Percentiles rank a stretch among this genome's conserved stretches.
These are phyloP conservation scores for Cromileptes altivelis DNA, from an alignment of 2,113 vertebrate species.

Conservation along the genomic window DNA sequence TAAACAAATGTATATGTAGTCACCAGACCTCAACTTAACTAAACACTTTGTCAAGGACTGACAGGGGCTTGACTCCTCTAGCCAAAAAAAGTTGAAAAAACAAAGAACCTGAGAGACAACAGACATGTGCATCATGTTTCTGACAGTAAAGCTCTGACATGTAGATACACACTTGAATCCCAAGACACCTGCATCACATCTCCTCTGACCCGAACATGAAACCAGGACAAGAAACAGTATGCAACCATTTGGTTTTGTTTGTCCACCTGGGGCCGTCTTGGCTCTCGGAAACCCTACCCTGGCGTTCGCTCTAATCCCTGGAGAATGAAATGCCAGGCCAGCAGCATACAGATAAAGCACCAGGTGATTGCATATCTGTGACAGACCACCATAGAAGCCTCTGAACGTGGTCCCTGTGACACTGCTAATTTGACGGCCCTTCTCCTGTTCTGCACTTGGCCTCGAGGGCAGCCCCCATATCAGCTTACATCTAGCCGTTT, in stretches of 20 bases:
- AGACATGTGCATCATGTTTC: slow-evolving; percentile 4
- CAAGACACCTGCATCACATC: slow-evolving; percentile 54
- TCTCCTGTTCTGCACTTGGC: slow-evolving; percentile 62
- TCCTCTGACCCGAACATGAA: slow-evolving; percentile 75
- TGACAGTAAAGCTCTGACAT: slow-evolving; percentile 20
- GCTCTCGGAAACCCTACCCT: slow-evolving; percentile 67
- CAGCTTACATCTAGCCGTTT: slow-evolving; percentile 65
- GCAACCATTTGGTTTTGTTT: slow-evolving; percentile 74
- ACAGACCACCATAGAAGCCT: slow-evolving; percentile 61
- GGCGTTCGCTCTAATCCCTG: slow-evolving; percentile 67
- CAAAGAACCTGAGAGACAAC: not conserved
- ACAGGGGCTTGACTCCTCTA: not conserved
- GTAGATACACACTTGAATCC: slow-evolving; percentile 44
- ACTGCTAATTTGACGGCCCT: slow-evolving; percentile 66
- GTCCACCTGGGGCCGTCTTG: slow-evolving; percentile 64
- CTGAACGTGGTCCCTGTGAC: slow-evolving; percentile 44
- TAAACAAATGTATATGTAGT: not conserved
- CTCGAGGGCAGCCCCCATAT: slow-evolving; percentile 51
- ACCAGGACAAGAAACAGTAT: slow-evolving; percentile 67
- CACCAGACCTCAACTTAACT: not conserved
- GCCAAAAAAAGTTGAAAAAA: not conserved
- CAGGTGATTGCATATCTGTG: slow-evolving; percentile 68
- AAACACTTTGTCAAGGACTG: not conserved
- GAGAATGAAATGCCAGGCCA: slow-evolving; percentile 48
- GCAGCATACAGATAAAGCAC: slow-evolving; percentile 62